phyloP scores from a whole-genome alignment of 2,888 invertebrate species.

The Cosmopolites sordidus region DNA sequence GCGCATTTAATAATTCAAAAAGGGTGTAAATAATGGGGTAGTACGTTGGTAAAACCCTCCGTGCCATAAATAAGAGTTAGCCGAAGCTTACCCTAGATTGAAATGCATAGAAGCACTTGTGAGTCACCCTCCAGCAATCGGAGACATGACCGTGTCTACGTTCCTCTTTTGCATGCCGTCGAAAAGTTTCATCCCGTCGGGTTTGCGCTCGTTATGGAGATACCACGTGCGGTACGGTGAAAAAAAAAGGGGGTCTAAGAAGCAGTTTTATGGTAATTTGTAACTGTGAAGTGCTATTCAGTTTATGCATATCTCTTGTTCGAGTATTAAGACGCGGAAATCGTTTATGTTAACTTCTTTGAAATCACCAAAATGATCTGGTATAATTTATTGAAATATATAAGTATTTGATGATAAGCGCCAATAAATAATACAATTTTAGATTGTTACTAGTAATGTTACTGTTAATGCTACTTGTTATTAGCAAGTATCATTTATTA shows the following conservation, averaged over 20 bases:
- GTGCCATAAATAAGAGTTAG: conserved; percentile 21
- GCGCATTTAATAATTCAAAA: conserved; percentile 20
- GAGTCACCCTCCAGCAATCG: conserved; percentile 11
- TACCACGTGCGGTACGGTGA: neutral
- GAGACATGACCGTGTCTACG: neutral
- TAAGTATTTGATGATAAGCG: too few species aligned
- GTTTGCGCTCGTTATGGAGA: neutral
- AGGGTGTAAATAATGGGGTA: conserved; percentile 16
- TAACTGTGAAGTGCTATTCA: neutral
- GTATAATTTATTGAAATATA: too few species aligned
- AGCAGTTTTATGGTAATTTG: neutral
- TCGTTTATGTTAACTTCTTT: too few species aligned
- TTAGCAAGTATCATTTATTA: too few species aligned
- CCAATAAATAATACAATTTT: too few species aligned
- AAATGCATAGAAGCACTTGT: conserved; percentile 18
- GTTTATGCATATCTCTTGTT: neutral
- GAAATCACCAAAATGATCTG: too few species aligned
- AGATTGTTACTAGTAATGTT: too few species aligned
- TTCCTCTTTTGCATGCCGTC: neutral
- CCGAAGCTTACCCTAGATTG: conserved; percentile 11
- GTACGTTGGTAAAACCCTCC: conserved; percentile 10
- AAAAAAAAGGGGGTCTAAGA: neutral
- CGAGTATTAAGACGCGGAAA: too few species aligned
- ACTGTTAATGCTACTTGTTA: too few species aligned
- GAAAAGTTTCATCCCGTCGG: neutral